phyloP scores from a whole-genome alignment of 2,113 vertebrate genomes.

The Tonatia bakeri region DNA sequence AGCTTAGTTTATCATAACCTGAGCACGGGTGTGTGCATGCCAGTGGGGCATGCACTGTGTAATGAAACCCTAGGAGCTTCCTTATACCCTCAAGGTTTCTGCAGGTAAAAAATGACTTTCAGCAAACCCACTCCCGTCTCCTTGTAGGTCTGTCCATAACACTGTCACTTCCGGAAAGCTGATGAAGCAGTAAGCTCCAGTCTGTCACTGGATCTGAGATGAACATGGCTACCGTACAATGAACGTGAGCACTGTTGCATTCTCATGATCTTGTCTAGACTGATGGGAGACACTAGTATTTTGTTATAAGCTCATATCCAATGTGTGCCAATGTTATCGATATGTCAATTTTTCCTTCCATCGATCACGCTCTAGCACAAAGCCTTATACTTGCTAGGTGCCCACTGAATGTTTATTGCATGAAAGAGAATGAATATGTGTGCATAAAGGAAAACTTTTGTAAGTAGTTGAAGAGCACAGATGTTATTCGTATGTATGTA shows the following conservation, averaged over 20 bases:
- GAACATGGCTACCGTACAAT: fast-evolving
- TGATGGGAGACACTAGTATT: background rate
- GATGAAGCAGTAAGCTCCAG: background rate
- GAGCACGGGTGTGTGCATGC: fast-evolving
- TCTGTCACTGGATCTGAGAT: background rate
- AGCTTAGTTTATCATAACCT: background rate
- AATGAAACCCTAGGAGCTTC: fast-evolving
- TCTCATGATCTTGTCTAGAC: background rate
- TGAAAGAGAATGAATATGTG: background rate
- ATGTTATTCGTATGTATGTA: background rate
- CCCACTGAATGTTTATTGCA: background rate
- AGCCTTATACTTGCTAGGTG: background rate
- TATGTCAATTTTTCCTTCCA: background rate
- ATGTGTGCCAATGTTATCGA: background rate
- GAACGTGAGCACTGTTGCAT: fast-evolving
- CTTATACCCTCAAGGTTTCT: background rate
- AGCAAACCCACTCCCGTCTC: background rate
- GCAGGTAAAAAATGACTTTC: background rate
- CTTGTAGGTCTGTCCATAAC: background rate
- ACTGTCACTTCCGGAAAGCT: background rate
- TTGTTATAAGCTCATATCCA: background rate
- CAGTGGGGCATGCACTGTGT: background rate
- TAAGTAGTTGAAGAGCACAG: background rate
- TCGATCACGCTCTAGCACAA: background rate
- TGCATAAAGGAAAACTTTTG: background rate